Percentiles rank a stretch among this genome's conserved stretches.
These are phyloP conservation scores for Andrena hattorfiana DNA, from an alignment of 2,888 invertebrate species.

Conservation along the genomic window DNA sequence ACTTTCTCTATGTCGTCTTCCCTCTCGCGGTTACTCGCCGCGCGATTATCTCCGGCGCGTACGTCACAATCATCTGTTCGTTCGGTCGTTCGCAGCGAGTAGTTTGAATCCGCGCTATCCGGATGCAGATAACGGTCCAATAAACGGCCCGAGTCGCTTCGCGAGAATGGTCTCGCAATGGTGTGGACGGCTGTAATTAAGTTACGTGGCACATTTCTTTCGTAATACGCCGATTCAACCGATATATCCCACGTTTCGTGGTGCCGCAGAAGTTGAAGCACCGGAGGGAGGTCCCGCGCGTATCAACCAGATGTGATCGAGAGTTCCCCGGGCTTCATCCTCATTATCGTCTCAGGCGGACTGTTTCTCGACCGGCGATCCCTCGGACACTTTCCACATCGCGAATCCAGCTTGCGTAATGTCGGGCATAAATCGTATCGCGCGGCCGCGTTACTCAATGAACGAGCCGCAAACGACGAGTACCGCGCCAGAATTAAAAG, in stretches of 20 bases:
- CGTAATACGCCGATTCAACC: neutral
- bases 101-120: constrained; percentile 42
- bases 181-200: constrained; percentile 20
- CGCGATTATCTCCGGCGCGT: constrained; percentile 29
- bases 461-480: neutral
- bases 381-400: constrained; percentile 35
- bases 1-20: constrained; percentile 49
- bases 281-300: neutral
- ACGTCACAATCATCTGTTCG: constrained; percentile 37
- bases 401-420: constrained; percentile 33
- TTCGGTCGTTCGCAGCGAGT: constrained; percentile 22
- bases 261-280: neutral
- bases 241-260: neutral
- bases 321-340: neutral
- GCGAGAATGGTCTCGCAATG: no score
- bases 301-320: neutral
- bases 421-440: constrained; percentile 32
- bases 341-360: neutral
- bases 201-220: neutral
- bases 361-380: constrained; percentile 11
- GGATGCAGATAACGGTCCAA: constrained; percentile 45
- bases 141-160: constrained; percentile 4
- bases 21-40: constrained; percentile 22
- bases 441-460: constrained; percentile 34
- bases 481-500: neutral